Evolutionary conservation across 2,113 vertebrate genomes (phyloP), one percentile per base, ranked within the genome.

Genomic region (Barnardius zonarius): DNA sequence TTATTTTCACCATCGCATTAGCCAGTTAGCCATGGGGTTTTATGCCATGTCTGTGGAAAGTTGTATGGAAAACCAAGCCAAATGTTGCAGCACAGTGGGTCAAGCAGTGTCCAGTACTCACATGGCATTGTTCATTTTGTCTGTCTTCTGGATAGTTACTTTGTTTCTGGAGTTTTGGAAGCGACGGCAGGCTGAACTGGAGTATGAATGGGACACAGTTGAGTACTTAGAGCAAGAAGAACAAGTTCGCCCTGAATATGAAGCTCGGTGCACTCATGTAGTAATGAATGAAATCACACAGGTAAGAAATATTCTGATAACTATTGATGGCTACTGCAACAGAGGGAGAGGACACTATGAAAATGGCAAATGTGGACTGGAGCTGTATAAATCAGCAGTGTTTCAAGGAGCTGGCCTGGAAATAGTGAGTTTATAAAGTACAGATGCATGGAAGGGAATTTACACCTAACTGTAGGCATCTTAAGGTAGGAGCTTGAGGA

Each of bases 101-200:
- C 61, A 66, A 39, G 17, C 25, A 41, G 22, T 46, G 20, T 49
- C 55, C 54, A 55, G 0, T 9, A 6, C 55, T 43, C 33, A 51
- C 1, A 2, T 22, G 16, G 10, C 64, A 10, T 68, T 75, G 22
- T 10, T 89, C 15, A 16, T 13, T 66, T 90, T 91, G 44, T 93
- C 63, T 93, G 0, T 92, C 43, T 23, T 93, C 89, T 44, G 57
- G 4, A 33, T 20, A 99, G 99, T 99, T 24, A 99, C 99, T 2
- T 83, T 99, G 92, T 99, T 99, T 85, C 95, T 99, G 98, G 99
- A 99, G 97, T 99, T 99, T 62, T 99, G 99, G 99, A 99, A 99
- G 94, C 98, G 99, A 17, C 98, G 99, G 62, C 99, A 99, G 96
- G 98, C 99, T 12, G 98, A 98, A 62, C 97, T 99, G 44, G 99